Base-by-base conservation (phyloP, 2,797 vertebrate genomes). In the Huso huso region DNA sequence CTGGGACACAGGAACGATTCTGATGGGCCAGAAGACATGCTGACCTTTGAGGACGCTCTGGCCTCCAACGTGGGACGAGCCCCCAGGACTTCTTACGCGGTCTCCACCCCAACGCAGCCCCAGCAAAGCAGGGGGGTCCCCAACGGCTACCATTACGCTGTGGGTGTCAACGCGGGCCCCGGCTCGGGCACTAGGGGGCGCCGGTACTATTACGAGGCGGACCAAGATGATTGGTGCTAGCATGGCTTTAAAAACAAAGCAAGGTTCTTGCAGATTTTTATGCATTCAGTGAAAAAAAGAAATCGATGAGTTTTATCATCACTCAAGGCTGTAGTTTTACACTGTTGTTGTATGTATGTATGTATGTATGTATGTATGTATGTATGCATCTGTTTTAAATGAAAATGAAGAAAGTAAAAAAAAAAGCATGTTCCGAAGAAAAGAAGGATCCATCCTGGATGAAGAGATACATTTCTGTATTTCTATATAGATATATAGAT, bases 281-380 rank as follows among this genome's bases (percentile, higher is more conserved):
- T 81, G 77, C 78, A 78, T 86, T 81, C 63, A 48, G 51, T 60
- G 76, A 72, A 84, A 84, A 73, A 78, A 76, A 72, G 84, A 84
- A 73, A 78, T 81, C 74, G 93, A 96, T 93, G 94, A 94, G 92
- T 95, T 96, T 93, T 95, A 95, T 95, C 93, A 95, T 95, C 94
- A 82, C 83, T 68, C 79, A 82, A 76, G 74, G 79, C 77, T 61
- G 83, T 76, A 72, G 66, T 82, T 87, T 72, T 77, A 81, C 74
- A 79, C 81, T 72, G 67, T 86, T 75, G 78, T 68, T 18, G 15
- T 18, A 18, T 18, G 15, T 18, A 18, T 66, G 48, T 61, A 62
- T 64, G 61, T n/a, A n/a, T 51, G 48, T 61, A 62, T 64, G 61
- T n/a, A n/a, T 51, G 15, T 18, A 18, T 18, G 15, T 18, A 18